Evolutionary conservation across 2,888 invertebrate species (phyloP).

Genomic region (Brachyptera putata): DNA sequence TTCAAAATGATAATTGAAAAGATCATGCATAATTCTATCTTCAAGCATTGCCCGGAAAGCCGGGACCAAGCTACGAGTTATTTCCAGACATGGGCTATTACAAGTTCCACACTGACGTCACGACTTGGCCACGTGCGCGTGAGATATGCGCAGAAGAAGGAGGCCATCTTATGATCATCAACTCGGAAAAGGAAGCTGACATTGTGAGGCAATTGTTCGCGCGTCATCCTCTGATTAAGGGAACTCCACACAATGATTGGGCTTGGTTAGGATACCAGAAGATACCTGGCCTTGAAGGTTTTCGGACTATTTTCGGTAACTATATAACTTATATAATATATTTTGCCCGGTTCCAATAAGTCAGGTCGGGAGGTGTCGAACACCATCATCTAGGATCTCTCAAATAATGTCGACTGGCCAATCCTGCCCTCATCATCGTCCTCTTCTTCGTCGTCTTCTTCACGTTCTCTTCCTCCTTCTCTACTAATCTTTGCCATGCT

Average conservation of each 20-base stretch:
- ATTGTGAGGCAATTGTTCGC: conserved; percentile 25
- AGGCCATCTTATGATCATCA: conserved; percentile 33
- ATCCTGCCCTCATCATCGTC: background rate
- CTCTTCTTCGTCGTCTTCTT: too few species aligned
- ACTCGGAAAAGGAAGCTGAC: conserved; percentile 30
- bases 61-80: conserved; percentile 15
- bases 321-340: too few species aligned
- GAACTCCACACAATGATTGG: conserved; percentile 4
- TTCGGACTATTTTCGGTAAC: conserved; percentile 21
- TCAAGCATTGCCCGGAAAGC: too few species aligned
- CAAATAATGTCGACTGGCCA: too few species aligned
- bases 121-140: conserved; percentile 14
- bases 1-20: too few species aligned
- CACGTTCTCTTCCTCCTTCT: too few species aligned
- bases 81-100: conserved; percentile 18
- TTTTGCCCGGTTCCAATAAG: too few species aligned
- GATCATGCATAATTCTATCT: too few species aligned
- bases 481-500: too few species aligned
- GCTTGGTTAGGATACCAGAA: conserved; percentile 32
- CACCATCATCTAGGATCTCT: too few species aligned
- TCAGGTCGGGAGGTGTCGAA: too few species aligned
- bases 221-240: conserved; percentile 5
- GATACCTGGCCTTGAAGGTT: conserved; percentile 23
- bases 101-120: conserved; percentile 22
- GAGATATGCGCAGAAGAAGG: conserved; percentile 25